Evolutionary conservation across 2,888 invertebrate genomes (phyloP).

Genomic region (Troilus luridus): DNA sequence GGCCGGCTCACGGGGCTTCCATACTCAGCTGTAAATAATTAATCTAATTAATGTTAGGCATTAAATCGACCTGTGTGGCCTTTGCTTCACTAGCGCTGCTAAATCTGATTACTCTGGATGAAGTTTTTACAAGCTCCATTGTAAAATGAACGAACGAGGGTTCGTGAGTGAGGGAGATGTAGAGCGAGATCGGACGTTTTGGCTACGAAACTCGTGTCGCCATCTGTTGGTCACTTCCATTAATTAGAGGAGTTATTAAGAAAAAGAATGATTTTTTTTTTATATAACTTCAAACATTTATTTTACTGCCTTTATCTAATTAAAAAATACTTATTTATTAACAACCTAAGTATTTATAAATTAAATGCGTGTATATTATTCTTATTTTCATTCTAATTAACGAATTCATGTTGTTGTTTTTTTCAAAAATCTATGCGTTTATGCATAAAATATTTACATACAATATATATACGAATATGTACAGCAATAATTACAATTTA

Average conservation of each 20-base stretch:
- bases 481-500: too few species aligned
- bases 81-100: not conserved
- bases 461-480: too few species aligned
- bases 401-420: too few species aligned
- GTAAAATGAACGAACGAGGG: too few species aligned
- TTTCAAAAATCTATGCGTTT: too few species aligned
- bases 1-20: constrained; percentile 50
- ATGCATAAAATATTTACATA: too few species aligned
- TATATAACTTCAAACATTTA: too few species aligned
- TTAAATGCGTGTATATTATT: too few species aligned
- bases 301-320: too few species aligned
- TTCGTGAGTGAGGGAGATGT: not conserved
- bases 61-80: constrained; percentile 19
- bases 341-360: too few species aligned
- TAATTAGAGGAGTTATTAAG: not conserved
- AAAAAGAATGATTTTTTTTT: not conserved
- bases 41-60: constrained; percentile 44
- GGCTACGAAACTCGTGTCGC: not conserved
- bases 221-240: not conserved
- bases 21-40: constrained; percentile 54
- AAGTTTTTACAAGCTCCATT: not conserved
- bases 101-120: not conserved
- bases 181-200: not conserved
- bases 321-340: too few species aligned
- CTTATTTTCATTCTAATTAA: too few species aligned